Evolutionary conservation across 2,888 invertebrate genomes (phyloP), one percentile per base, ranked within the genome.

Genomic region (Stratiomys singularior): DNA sequence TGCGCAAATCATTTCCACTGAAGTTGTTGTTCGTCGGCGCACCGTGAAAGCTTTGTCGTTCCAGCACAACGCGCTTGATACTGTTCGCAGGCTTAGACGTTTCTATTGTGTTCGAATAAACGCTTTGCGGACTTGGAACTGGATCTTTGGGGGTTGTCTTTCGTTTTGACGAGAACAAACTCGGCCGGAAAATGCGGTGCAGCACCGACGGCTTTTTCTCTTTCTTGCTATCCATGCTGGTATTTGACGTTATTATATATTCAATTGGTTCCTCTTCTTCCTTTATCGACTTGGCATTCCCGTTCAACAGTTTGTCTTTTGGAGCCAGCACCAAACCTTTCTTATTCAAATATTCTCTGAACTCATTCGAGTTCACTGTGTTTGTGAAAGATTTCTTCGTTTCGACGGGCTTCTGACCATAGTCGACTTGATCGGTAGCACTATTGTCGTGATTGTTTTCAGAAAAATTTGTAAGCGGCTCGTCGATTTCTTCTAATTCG

Each of bases 401-500:
- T n/a, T 60, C 37, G 13, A 77, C 46, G 23, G 11, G 21, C 28
- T 64, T 63, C n/a, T 21, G 23, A 52, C 18, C 44, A 71, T 27
- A 27, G 27, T 66, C 77, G n/a, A 30, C 56, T 25, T 56, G 13
- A 18, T 28, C 77, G 1, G 15, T 21, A 1, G 27, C 60, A n/a
- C 60, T 71, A 7, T 15, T 64, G 25, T 80, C 81, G 0, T 84
- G 78, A 44, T 86, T 86, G 81, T 86, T 86, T 76, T 85, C 85
- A 76, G 86, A 86, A 67, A 86, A 85, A 74, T 85, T 85, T 78
- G 86, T 85, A 0, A 85, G 85, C 69, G 86, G 76, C 21, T 84
- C 85, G 47, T 85, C 87, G 15, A 87, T 84, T 9, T 87, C 87
- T 72, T 87, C 87, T 28, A 87, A 81, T 81, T 87, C 87, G 80